Percentiles rank a stretch among this genome's conserved stretches.
phyloP scores from a whole-genome alignment of 2,888 invertebrate genomes.

The Cataglyphis rosenhaueri region DNA sequence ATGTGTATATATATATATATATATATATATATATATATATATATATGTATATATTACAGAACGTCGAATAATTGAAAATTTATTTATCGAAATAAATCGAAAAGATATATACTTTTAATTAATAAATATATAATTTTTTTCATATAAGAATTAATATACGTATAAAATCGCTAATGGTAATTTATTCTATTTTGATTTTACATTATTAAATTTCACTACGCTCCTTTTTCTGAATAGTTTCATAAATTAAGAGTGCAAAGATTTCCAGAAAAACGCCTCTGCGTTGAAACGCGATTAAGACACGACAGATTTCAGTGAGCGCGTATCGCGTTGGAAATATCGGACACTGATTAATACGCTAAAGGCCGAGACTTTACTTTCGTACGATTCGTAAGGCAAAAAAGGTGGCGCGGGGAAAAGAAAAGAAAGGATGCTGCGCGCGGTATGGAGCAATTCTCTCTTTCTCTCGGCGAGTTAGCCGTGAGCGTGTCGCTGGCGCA shows the following conservation, averaged over 20 bases:
- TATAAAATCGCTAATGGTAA: background rate
- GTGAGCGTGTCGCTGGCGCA: constrained; percentile 82
- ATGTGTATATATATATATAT: background rate
- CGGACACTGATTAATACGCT: constrained; percentile 16
- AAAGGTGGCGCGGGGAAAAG: background rate
- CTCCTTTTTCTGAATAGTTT: background rate
- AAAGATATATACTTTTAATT: background rate
- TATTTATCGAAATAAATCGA: background rate
- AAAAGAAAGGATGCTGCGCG: constrained; percentile 40
- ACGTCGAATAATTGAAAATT: background rate
- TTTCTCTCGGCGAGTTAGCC: constrained; percentile 74
- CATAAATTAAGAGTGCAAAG: background rate
- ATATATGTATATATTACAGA: background rate
- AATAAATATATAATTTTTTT: background rate
- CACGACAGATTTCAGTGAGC: constrained; percentile 9
- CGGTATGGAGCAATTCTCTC: constrained; percentile 48
- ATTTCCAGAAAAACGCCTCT: background rate
- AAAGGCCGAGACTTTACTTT: constrained; percentile 9
- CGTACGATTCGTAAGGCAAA: constrained; percentile 31
- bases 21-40: background rate
- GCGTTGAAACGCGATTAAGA: constrained; percentile 14
- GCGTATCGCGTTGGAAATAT: constrained; percentile 28
- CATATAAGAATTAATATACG: background rate
- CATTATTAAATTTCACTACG: no score
- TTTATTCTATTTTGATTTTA: background rate